Evolutionary conservation across 2,888 invertebrate genomes (phyloP), one percentile per base, ranked within the genome.

Genomic region (Axea sp.): DNA sequence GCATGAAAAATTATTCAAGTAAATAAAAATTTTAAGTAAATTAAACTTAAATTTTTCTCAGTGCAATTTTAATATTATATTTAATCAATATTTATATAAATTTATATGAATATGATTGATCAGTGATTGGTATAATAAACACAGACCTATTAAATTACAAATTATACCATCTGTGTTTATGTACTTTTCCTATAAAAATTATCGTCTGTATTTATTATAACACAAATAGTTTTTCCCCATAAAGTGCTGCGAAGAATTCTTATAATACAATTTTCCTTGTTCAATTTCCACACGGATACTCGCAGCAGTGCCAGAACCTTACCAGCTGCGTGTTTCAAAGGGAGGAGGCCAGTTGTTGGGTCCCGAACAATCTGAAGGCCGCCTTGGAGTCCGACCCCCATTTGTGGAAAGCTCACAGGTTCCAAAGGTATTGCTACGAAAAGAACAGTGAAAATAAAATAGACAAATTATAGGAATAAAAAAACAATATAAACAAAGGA

Each of bases 311-410:
- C 62, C 62, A 64, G 33, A 37, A 11, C 72, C 79, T 87, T 87
- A 86, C 92, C 91, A 37, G 94, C 91, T 26, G 94, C 91, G 37
- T 95, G 95, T 79, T 95, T 90, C 75, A 95, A 91, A 76, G 95
- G 91, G 72, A 95, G 90, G 79, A 95, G 95, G 37, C 96, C 96
- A 1, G 94, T 94, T 12, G 93, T 91, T 19, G 96, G 94, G 86
- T 96, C 96, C 75, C 96, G 91, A 47, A 95, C 93, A 83, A 96
- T 90, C 72, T 86, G 86, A 51, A 85, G 81, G 37, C 86, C 86
- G 33, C 85, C 81, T 75, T 86, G 86, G 39, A 85, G 82, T 37
- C 86, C 86, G 31, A 86, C 82, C 24, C 86, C 85, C 81, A 86
- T 82, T 71, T 86, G 86, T 9, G 86, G 84, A 75, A 93, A 94